Evolutionary conservation across 2,797 vertebrate species (phyloP), one percentile per base, ranked within the genome.

Genomic region (Schizopygopsis malacanthus): DNA sequence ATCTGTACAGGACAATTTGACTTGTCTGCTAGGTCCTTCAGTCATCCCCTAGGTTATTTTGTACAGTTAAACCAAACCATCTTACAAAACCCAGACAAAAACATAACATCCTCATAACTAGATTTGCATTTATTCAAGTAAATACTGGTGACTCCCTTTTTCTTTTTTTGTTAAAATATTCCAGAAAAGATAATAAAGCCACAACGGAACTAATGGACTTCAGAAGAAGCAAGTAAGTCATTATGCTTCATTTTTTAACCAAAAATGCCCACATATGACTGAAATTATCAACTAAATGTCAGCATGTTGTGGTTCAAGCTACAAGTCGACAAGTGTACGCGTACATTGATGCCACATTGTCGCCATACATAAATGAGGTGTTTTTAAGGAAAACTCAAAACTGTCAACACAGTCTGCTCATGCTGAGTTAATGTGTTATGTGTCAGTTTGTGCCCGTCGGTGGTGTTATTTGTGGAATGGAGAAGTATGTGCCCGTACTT

Each of bases 401-500:
- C 28, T 4, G 33, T 52, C 37, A 43, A 28, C 75, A 59, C 20
- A 10, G 37, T 71, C 47, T 65, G 41, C 54, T 63, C 39, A 73
- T 9, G 45, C 33, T 69, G 75, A 78, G 83, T 33, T 79, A 33
- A 85, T 63, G 76, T 79, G 67, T 72, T 79, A 61, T 16, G 13
- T 79, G 76, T 85, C 83, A 85, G 67, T 59, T 82, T 78, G 41
- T 81, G 71, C 73, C 0, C 15, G 10, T 3, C 50, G 54, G 86
- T 83, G 78, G 22, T 84, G 89, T 81, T 37, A 81, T 77, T 72
- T 77, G 6, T 79, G 67, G 65, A 76, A 67, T 37, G 45, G 89
- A 88, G 86, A 12, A 52, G 81, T 85, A 87, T 90, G 89, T 65
- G 82, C 52, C 18, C 16, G 33, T 91, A 90, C 88, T 91, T 90